These are phyloP conservation scores for Blastomussa wellsi DNA, from an alignment of 92 coral and sea anemone genomes.

Conservation along the genomic window DNA sequence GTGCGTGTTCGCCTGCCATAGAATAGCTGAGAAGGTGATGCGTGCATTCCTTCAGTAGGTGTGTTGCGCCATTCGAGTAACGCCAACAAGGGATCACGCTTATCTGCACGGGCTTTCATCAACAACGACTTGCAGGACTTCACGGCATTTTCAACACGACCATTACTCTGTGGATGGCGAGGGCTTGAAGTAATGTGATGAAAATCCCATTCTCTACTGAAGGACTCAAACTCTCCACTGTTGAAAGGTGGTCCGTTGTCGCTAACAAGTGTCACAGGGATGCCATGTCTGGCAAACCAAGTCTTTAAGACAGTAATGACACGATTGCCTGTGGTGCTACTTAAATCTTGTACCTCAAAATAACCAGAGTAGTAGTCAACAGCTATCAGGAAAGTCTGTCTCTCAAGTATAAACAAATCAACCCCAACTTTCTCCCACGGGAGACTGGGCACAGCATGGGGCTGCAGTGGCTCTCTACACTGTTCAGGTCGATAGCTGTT, in stretches of 20 bases:
- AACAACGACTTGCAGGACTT: slow-evolving; percentile 46
- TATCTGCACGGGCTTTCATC: slow-evolving; percentile 43
- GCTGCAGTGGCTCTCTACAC: slow-evolving; percentile 49
- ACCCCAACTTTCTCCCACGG: slow-evolving; percentile 59
- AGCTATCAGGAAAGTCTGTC: slow-evolving; percentile 33
- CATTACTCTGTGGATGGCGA: slow-evolving; percentile 24
- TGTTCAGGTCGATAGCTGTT: slow-evolving; percentile 53
- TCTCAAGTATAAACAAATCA: slow-evolving; percentile 35
- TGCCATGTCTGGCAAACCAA: slow-evolving; percentile 22
- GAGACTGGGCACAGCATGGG: slow-evolving; percentile 39
- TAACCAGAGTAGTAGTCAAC: too few relatives aligned
- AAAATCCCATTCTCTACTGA: slow-evolving; percentile 43
- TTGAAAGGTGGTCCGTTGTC: slow-evolving; percentile 14
- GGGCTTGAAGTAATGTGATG: slow-evolving; percentile 40
- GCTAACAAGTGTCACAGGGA: slow-evolving; percentile 7
- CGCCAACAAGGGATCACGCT: slow-evolving; percentile 33
- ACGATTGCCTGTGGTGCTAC: slow-evolving; percentile 20
- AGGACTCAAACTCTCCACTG: slow-evolving; percentile 21
- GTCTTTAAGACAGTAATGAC: slow-evolving; percentile 44
- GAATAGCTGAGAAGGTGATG: slow-evolving; percentile 40
- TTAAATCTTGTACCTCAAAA: slow-evolving; percentile 39
- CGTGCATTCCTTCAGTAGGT: slow-evolving; percentile 37
- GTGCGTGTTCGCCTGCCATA: slow-evolving; percentile 43
- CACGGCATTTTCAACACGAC: slow-evolving; percentile 38
- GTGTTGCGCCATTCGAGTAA: too few relatives aligned